A percentile compares a stretch with the other conserved stretches of the same genome.
Conservation (phyloP, 2,113 vertebrate species). For the Lamprotornis superbus region DNA sequence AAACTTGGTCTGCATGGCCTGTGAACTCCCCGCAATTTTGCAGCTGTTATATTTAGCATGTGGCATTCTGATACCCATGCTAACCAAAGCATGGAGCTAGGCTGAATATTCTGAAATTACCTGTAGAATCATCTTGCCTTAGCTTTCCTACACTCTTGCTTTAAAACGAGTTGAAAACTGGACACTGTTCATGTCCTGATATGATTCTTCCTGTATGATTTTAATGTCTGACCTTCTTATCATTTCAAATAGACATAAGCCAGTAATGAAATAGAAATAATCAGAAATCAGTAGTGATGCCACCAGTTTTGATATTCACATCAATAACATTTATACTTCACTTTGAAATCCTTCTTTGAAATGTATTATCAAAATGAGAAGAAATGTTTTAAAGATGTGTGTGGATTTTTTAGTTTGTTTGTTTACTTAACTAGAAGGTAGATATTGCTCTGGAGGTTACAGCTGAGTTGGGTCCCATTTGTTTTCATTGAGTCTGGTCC, state of each 20-base stretch:
- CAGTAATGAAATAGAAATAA: background rate
- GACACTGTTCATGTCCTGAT: background rate
- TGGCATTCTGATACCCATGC: background rate
- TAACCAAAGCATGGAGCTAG: background rate
- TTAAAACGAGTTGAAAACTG: background rate
- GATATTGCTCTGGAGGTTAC: background rate
- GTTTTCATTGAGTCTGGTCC: background rate
- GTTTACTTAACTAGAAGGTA: background rate
- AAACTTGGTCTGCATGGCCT: background rate
- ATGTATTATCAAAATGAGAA: background rate
- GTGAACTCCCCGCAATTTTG: constrained; percentile 2
- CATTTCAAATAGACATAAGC: background rate
- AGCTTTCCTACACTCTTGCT: background rate
- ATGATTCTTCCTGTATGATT: background rate
- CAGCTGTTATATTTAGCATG: constrained; percentile 40
- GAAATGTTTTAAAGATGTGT: background rate
- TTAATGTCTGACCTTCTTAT: background rate
- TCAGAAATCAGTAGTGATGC: background rate
- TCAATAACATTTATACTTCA: background rate
- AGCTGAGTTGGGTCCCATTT: fast-evolving
- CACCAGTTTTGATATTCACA: background rate
- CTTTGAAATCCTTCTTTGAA: background rate
- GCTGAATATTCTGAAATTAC: background rate
- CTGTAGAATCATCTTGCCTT: background rate
- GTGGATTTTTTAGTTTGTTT: background rate